A percentile compares a stretch with the other conserved stretches of the same genome.
Evolutionary conservation across 2,113 vertebrate genomes (phyloP).

Genomic region (Tor tambroides): DNA sequence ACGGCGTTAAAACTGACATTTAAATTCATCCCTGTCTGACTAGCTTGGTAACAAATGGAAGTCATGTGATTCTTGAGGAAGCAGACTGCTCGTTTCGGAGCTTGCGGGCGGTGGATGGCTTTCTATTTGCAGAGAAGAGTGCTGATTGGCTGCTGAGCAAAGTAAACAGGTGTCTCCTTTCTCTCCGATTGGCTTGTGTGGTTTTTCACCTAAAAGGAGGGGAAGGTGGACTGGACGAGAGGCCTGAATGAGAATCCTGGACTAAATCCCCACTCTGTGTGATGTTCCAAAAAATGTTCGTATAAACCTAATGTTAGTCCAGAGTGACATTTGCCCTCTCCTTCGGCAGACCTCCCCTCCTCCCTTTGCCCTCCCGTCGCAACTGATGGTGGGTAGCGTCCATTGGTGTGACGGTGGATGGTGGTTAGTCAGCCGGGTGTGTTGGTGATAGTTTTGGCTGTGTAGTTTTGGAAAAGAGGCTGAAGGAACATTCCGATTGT

Average conservation of each 20-base stretch:
- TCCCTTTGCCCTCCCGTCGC: slow-evolving; percentile 62
- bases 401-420: slow-evolving; percentile 39
- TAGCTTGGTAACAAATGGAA: slow-evolving; percentile 41
- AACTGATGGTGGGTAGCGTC: slow-evolving; percentile 67
- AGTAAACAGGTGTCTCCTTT: slow-evolving; percentile 56
- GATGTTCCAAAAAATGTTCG: slow-evolving; percentile 60
- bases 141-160: slow-evolving; percentile 57
- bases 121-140: slow-evolving; percentile 52
- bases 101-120: slow-evolving; percentile 56
- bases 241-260: slow-evolving; percentile 50
- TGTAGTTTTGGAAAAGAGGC: slow-evolving; percentile 94
- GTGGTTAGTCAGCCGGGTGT: slow-evolving; percentile 71
- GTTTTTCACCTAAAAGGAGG: slow-evolving; percentile 52
- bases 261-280: slow-evolving; percentile 37
- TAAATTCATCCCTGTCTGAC: slow-evolving; percentile 61
- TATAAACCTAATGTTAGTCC: slow-evolving; percentile 70
- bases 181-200: slow-evolving; percentile 55
- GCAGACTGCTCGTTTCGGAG: slow-evolving; percentile 51
- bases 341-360: slow-evolving; percentile 39
- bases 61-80: slow-evolving; percentile 46
- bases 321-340: slow-evolving; percentile 53
- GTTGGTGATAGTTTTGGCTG: slow-evolving; percentile 82
- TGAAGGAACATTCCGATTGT: slow-evolving; percentile 96
- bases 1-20: slow-evolving; percentile 51
- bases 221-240: slow-evolving; percentile 49